Base-by-base conservation (phyloP, 2,797 vertebrate species). In the Sus cebifrons region DNA sequence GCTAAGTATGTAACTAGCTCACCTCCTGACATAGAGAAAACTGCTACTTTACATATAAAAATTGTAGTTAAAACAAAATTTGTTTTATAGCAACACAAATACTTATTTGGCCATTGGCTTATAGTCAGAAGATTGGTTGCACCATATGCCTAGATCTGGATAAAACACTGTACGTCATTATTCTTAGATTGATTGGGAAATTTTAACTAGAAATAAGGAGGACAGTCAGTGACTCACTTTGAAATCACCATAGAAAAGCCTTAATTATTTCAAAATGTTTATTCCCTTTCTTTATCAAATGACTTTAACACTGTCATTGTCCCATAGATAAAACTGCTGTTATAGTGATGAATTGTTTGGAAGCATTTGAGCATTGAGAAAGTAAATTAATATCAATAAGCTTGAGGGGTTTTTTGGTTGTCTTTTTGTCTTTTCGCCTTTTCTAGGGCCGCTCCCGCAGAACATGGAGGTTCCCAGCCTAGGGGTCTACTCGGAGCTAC, bases 91-190 rank as follows among this genome's bases (percentile, higher is more conserved):
- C 18, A 74, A 58, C 25, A 54, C 27, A 89, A 81, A 68, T 56
- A 58, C 68, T 62, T 78, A 86, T 68, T 52, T 77, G 73, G 14
- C 32, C 49, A 77, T n/a, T 68, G 40, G 16, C 54, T 23, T 77
- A 21, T 65, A 77, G 25, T 56, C 29, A 16, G 71, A 83, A 83
- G 40, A 84, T 36, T 44, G 36, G 27, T 58, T 60, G 32, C 14
- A 90, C 52, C 17, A 49, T 15, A 54, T 27, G 23, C 21, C 85
- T 81, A 29, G 23, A 78, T 73, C 68, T 73, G 75, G 87, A 88
- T 88, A 64, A 86, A 81, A 83, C 20, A 89, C 13, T 71, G n/a
- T 82, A 74, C 27, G 44, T 73, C 36, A 40, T 73, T 91, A 81
- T 70, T 84, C 27, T 89, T 83, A 40, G 7, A 18, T 75, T 74